Conservation (phyloP, 2,113 vertebrate genomes). For the Entelurus aequoreus region DNA sequence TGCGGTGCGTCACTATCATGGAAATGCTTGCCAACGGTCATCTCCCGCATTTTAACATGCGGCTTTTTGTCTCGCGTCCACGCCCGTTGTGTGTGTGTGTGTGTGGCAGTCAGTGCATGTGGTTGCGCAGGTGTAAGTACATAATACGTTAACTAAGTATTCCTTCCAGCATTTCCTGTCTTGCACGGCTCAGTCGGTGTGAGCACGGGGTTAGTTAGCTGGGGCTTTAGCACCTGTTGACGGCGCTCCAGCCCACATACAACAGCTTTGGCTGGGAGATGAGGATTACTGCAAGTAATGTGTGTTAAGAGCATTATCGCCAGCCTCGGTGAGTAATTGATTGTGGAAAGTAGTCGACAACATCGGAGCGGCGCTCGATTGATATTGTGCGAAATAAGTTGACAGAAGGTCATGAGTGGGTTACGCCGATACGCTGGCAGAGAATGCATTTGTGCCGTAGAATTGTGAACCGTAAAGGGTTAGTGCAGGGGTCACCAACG, state of each 20-base stretch:
- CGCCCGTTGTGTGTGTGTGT: slow-evolving; percentile 12
- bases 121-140: slow-evolving; percentile 14
- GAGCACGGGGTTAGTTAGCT: slow-evolving; percentile 44
- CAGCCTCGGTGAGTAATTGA: slow-evolving; percentile 37
- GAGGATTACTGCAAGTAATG: slow-evolving; percentile 60
- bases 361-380: slow-evolving; percentile 14
- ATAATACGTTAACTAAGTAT: slow-evolving; percentile 45
- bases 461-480: background rate
- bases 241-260: slow-evolving; percentile 44
- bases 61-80: slow-evolving; percentile 43
- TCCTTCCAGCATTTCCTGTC: slow-evolving; percentile 62
- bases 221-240: slow-evolving; percentile 67
- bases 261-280: slow-evolving; percentile 47
- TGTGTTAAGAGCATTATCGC: slow-evolving; percentile 62
- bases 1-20: slow-evolving; percentile 54
- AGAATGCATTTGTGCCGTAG: too few species aligned
- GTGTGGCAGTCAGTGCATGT: slow-evolving; percentile 15
- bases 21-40: slow-evolving; percentile 51
- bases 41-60: slow-evolving; percentile 27
- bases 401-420: background rate
- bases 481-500: too few species aligned
- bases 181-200: slow-evolving; percentile 52
- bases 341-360: slow-evolving; percentile 47
- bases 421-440: background rate
- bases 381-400: slow-evolving; percentile 14